Conservation (phyloP, 2,797 vertebrate genomes). For the Rhodeus uyekii region DNA sequence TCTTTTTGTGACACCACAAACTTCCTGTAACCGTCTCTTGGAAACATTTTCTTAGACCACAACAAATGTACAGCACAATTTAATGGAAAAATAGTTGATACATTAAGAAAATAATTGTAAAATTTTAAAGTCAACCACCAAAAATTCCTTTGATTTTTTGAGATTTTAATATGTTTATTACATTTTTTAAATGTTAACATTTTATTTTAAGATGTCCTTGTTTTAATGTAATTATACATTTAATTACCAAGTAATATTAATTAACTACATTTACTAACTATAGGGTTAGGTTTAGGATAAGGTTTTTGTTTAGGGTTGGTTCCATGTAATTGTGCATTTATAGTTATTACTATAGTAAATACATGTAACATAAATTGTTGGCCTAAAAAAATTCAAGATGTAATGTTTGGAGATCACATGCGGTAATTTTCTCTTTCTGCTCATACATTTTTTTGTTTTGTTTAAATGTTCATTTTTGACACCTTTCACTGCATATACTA, state of each 20-base stretch:
- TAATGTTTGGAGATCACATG: background rate
- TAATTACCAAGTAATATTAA: background rate
- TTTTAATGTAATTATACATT: background rate
- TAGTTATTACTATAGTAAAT: too few relatives aligned
- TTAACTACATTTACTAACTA: too few relatives aligned
- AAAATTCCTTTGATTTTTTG: background rate
- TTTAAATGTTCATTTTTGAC: too few relatives aligned
- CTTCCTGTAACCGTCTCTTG: constrained; percentile 32
- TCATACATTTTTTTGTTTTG: too few relatives aligned
- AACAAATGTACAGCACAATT: background rate
- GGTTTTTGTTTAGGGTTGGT: too few relatives aligned
- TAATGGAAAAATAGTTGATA: background rate
- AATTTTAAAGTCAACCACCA: too few relatives aligned
- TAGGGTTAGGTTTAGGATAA: too few relatives aligned
- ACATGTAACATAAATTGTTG: too few relatives aligned
- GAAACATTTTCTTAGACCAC: background rate
- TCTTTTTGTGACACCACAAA: constrained; percentile 5
- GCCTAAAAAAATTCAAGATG: background rate
- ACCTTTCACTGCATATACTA: too few relatives aligned
- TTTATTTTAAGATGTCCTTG: too few relatives aligned
- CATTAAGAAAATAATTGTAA: background rate
- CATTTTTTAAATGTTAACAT: too few relatives aligned
- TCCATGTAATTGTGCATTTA: too few relatives aligned
- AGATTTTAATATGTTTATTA: background rate
- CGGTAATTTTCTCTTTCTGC: background rate